Base-by-base conservation (phyloP, 2,888 invertebrate species). In the Brenthis hecate region DNA sequence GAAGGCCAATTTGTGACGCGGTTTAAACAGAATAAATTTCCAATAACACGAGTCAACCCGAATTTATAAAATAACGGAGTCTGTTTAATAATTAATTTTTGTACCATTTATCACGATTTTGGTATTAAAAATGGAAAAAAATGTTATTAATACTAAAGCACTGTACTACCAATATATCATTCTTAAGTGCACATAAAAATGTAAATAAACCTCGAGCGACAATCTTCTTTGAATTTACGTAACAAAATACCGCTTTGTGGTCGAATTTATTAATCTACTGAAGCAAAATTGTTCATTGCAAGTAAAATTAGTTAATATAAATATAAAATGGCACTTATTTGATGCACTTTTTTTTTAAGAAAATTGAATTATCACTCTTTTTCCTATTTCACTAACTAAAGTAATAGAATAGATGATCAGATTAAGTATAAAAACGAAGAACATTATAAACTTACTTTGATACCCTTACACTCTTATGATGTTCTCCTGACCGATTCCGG, bases 111-210 rank as follows among this genome's bases (percentile, higher is more conserved):
- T 32, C 36, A 19, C 53, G 19, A 62, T 53, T 53, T 62, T 53
- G 19, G 19, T 19, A 6, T 8, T n/a, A 43, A 54, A 43, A 62
- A 62, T 36, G 16, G 13, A n/a, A 6, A 6, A 14, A 62, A 62
- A 62, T 36, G 47, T 63, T 60, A 68, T 51, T 68, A 68, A 71
- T 65, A 80, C 3, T 13, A 76, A 80, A 77, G 80, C 76, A 75
- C 79, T 78, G 76, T 73, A 77, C 74, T 80, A 77, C 76, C 77
- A 82, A 84, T 88, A 85, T 87, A 87, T 88, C 82, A 85, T 77
- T 78, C 79, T 83, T 79, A 86, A 85, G 84, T 85, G 78, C 80
- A 79, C 84, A 85, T 87, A 84, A 84, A 85, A 85, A 85, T 86
- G 84, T 86, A 85, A 87, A 86, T 83, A 85, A 84, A 82, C 80